A percentile compares a stretch with the other conserved stretches of the same genome.
Evolutionary conservation across 2,113 vertebrate genomes (phyloP).

Genomic region (Sprattus sprattus): DNA sequence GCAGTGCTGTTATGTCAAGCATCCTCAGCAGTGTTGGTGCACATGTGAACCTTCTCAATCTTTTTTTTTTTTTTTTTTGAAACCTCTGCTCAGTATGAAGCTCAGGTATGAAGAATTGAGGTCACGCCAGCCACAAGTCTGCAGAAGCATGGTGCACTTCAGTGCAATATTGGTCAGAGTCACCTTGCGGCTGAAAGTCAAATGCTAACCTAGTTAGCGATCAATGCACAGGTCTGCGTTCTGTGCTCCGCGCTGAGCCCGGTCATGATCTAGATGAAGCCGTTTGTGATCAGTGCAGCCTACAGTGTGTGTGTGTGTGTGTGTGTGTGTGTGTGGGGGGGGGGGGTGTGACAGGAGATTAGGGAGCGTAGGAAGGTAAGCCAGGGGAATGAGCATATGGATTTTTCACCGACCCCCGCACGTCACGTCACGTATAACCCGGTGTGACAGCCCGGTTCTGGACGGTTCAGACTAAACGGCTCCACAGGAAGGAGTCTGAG

Average conservation of each 20-base stretch:
- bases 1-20: background rate
- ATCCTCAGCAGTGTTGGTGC: background rate
- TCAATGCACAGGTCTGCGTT: background rate
- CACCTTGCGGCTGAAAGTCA: background rate
- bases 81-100: background rate
- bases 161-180: background rate
- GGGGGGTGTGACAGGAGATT: conserved; percentile 6
- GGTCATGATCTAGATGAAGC: background rate
- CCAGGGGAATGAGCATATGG: conserved; percentile 7
- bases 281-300: background rate
- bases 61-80: background rate
- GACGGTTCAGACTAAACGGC: background rate
- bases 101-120: background rate
- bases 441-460: background rate
- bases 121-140: background rate
- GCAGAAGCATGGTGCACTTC: background rate
- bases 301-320: too few species aligned
- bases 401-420: background rate
- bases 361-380: background rate
- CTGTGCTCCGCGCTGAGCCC: background rate
- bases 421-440: background rate
- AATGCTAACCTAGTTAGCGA: background rate
- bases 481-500: background rate
- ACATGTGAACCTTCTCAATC: background rate
- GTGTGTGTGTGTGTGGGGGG: too few species aligned